These are phyloP conservation scores for Macrophya annulata DNA, from an alignment of 2,888 invertebrate genomes.

Conservation along the genomic window DNA sequence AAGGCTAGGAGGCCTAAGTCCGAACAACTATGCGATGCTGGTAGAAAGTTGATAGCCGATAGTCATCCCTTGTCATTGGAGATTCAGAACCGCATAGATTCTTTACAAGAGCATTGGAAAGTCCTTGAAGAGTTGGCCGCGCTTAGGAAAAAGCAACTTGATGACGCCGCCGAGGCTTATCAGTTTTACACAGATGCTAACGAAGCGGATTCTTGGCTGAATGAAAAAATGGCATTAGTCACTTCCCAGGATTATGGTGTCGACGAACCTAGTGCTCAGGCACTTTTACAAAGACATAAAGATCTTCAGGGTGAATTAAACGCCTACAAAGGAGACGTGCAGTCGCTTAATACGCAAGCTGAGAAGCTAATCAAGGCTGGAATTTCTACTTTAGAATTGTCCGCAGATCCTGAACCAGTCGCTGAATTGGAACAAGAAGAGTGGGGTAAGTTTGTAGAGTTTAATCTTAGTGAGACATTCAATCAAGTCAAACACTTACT, in stretches of 20 bases:
- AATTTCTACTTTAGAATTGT: slow-evolving; percentile 85
- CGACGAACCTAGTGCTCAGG: slow-evolving; percentile 95
- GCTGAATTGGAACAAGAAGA: slow-evolving; percentile 79
- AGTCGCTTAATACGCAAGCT: slow-evolving; percentile 90
- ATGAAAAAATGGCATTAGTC: slow-evolving; percentile 96
- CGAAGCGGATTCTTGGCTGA: slow-evolving; percentile 98
- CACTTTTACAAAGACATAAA: slow-evolving; percentile 92
- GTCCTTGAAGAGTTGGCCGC: slow-evolving; percentile 92
- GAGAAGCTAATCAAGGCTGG: slow-evolving; percentile 88
- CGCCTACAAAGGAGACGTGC: slow-evolving; percentile 93
- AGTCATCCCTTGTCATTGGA: slow-evolving; percentile 91
- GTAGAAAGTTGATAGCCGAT: slow-evolving; percentile 88
- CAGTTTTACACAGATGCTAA: slow-evolving; percentile 99
- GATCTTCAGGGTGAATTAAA: slow-evolving; percentile 94
- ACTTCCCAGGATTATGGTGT: slow-evolving; percentile 94
- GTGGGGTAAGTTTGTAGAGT: slow-evolving; percentile 70
- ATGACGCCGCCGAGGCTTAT: slow-evolving; percentile 95
- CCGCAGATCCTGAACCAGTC: slow-evolving; percentile 75
- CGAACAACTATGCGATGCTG: slow-evolving; percentile 86
- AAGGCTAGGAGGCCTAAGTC: slow-evolving; percentile 88
- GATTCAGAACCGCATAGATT: slow-evolving; percentile 90
- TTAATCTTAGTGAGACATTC: no score
- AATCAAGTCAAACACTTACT: no score
- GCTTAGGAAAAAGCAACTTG: slow-evolving; percentile 87
- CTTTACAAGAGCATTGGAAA: slow-evolving; percentile 93